Evolutionary conservation across 2,888 invertebrate genomes (phyloP).

Genomic region (Piscicola geometra): DNA sequence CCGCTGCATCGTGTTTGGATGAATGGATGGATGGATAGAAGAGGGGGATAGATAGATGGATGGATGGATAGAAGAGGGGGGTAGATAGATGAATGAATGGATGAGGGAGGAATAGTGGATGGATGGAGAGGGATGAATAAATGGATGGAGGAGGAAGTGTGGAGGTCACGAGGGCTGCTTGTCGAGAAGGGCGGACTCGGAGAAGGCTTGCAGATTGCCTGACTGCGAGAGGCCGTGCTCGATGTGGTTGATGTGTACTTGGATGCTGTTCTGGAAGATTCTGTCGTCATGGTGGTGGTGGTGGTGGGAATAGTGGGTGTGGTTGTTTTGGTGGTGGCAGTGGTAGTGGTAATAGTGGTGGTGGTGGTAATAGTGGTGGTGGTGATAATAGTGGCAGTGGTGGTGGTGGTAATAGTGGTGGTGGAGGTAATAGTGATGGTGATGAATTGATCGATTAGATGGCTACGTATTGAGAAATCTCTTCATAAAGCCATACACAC

Average conservation of each 20-base stretch:
- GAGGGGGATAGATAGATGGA: background rate
- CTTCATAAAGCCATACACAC: too few relatives aligned
- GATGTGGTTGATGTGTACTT: constrained; percentile 84
- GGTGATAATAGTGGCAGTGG: background rate
- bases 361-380: background rate
- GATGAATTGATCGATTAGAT: too few relatives aligned
- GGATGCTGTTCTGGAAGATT: constrained; percentile 70
- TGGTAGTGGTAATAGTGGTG: background rate
- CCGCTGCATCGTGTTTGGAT: too few relatives aligned
- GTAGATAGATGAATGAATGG: background rate
- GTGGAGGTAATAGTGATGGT: too few relatives aligned
- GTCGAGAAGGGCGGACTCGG: background rate
- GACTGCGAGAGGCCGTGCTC: constrained; percentile 66
- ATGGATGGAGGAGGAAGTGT: background rate
- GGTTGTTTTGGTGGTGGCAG: background rate
- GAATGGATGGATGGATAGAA: background rate
- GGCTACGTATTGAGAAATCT: too few relatives aligned
- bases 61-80: background rate
- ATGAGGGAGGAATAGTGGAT: background rate
- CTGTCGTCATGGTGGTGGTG: constrained; percentile 43
- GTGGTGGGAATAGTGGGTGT: background rate
- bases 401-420: too few relatives aligned
- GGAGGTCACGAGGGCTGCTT: background rate
- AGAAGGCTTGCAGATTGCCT: constrained; percentile 57
- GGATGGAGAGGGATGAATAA: background rate